Evolutionary conservation across 1,140 invertebrate species (phyloP).

Genomic region (Acromyrmex heyeri): DNA sequence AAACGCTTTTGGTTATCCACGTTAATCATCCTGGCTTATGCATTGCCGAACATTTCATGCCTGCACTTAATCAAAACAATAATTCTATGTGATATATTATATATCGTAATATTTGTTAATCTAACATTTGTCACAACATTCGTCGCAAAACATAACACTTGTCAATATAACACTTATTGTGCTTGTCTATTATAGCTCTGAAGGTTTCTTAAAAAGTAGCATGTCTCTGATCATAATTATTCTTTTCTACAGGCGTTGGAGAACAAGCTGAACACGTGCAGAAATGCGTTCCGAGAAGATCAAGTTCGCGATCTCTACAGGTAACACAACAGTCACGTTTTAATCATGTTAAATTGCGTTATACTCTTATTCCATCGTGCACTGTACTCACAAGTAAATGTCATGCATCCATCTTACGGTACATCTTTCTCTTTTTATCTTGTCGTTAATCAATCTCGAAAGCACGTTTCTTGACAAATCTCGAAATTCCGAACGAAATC

Average conservation of each 20-base stretch:
- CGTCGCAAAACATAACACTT: background rate
- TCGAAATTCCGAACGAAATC: conserved; percentile 4
- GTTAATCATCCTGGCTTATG: background rate
- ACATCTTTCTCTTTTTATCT: background rate
- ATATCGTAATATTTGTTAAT: background rate
- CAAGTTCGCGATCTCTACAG: conserved; percentile 86
- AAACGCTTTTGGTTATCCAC: conserved; percentile 26
- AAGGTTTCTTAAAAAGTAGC: background rate
- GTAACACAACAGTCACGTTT: conserved; percentile 81
- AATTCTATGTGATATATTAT: background rate
- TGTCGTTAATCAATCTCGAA: conserved; percentile 8
- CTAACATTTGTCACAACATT: background rate
- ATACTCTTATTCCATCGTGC: conserved; percentile 56
- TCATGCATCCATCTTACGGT: conserved; percentile 65
- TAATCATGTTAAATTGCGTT: conserved; percentile 68
- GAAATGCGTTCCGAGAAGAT: conserved; percentile 85
- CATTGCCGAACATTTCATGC: background rate
- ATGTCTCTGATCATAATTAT: conserved; percentile 17
- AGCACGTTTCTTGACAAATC: background rate
- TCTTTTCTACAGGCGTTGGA: conserved; percentile 82
- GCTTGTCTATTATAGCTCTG: background rate
- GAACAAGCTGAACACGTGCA: conserved; percentile 85
- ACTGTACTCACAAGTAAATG: conserved; percentile 61
- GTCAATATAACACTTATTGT: background rate
- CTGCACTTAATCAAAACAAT: conserved; percentile 6